Evolutionary conservation across 2,888 invertebrate species (phyloP).

Genomic region (Dicyrtoma fusca): DNA sequence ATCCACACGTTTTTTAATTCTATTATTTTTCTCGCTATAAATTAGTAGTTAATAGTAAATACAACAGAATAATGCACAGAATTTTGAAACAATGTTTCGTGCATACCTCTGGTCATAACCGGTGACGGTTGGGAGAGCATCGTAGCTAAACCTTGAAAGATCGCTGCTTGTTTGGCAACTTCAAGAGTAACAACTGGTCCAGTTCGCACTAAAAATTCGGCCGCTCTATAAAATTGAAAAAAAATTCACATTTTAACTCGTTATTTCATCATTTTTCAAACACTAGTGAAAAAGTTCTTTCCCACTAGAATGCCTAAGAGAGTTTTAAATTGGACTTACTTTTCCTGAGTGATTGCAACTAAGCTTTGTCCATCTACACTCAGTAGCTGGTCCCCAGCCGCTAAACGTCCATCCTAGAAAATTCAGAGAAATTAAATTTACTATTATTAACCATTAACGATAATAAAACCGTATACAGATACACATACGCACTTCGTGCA

Average conservation of each 20-base stretch:
- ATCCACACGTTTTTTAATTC: no score
- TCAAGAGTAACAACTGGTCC: constrained; percentile 92
- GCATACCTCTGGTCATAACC: constrained; percentile 72
- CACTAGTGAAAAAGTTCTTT: not conserved
- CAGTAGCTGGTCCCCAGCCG: constrained; percentile 95
- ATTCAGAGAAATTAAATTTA: constrained; percentile 18
- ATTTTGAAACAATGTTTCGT: not conserved
- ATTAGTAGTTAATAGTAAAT: not conserved
- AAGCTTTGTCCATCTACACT: constrained; percentile 96
- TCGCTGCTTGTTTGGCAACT: constrained; percentile 97
- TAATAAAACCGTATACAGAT: not conserved
- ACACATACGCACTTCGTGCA: no score
- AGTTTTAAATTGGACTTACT: no score
- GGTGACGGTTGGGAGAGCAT: constrained; percentile 85
- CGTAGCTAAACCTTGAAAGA: constrained; percentile 93
- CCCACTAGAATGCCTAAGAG: not conserved
- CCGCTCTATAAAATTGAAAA: constrained; percentile 69
- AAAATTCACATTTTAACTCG: no score
- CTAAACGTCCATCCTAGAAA: constrained; percentile 82
- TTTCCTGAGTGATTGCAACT: constrained; percentile 74
- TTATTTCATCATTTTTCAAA: not conserved
- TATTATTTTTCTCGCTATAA: no score
- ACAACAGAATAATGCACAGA: not conserved
- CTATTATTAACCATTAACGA: constrained; percentile 26
- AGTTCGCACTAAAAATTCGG: constrained; percentile 91